Evolutionary conservation across 1,140 invertebrate species (phyloP).

Genomic region (Mamestra configurata): DNA sequence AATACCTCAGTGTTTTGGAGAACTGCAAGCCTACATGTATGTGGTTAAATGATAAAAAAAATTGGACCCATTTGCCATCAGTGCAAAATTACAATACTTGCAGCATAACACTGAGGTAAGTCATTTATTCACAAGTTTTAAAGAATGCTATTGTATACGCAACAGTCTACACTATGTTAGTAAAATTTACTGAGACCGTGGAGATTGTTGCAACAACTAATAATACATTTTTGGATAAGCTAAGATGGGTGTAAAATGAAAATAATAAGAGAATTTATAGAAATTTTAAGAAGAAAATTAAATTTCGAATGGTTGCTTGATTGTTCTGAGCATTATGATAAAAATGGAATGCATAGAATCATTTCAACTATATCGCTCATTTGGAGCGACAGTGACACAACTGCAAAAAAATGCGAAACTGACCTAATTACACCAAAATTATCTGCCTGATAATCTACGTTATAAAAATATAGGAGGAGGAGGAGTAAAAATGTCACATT

Average conservation of each 20-base stretch:
- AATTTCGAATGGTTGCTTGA: background rate
- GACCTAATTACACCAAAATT: too few species aligned
- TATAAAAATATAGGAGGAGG: too few species aligned
- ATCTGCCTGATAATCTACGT: too few species aligned
- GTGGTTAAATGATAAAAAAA: conserved; percentile 54
- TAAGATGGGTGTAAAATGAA: background rate
- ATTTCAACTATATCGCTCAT: background rate
- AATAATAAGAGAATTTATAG: conserved; percentile 7
- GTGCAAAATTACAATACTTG: conserved; percentile 49
- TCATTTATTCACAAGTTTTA: conserved; percentile 50
- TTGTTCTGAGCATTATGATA: conserved; percentile 1
- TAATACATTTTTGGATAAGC: conserved; percentile 7
- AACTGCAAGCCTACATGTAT: too few species aligned
- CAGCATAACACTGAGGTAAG: conserved; percentile 49
- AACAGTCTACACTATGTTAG: conserved; percentile 7
- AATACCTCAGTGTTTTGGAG: conserved; percentile 52
- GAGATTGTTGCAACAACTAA: conserved; percentile 16
- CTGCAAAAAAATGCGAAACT: too few species aligned
- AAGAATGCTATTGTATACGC: conserved; percentile 42
- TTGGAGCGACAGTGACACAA: too few species aligned
- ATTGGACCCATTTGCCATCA: background rate
- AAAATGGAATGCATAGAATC: background rate
- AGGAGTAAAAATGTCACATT: too few species aligned
- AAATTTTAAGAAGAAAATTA: conserved; percentile 4
- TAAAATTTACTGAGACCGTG: conserved; percentile 13